Evolutionary conservation across 2,797 vertebrate genomes (phyloP).

Genomic region (Heliangelus exortis): DNA sequence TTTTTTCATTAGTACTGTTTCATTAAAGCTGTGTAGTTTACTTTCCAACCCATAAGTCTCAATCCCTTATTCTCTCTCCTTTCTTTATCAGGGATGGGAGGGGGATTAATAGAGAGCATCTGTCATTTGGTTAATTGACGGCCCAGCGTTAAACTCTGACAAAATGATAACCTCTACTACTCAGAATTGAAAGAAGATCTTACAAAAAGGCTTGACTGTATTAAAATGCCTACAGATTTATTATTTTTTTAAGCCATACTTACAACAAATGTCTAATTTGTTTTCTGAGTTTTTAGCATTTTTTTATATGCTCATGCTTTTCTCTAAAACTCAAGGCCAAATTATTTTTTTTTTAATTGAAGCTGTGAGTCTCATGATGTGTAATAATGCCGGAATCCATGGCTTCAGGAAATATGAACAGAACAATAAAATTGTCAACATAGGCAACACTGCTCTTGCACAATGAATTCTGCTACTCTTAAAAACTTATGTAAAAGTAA

Average conservation of each 20-base stretch:
- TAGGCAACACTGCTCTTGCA: background rate
- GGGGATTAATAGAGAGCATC: no score
- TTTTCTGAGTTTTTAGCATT: background rate
- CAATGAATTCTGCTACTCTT: background rate
- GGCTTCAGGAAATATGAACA: background rate
- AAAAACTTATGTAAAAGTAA: background rate
- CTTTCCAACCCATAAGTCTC: no score
- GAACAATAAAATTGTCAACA: background rate
- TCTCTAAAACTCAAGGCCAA: background rate
- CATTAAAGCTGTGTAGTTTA: no score
- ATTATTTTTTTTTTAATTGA: background rate
- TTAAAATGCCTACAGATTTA: background rate
- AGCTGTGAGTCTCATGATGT: background rate
- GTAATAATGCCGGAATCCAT: background rate
- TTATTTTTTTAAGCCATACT: background rate
- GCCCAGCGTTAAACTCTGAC: no score
- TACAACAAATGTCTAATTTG: background rate
- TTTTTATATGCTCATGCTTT: background rate
- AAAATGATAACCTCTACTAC: background rate
- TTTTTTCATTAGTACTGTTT: no score
- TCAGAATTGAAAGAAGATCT: background rate
- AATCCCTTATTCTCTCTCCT: no score
- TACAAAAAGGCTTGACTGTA: background rate
- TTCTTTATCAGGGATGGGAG: no score
- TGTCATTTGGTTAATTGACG: no score